Evolutionary conservation across 2,113 vertebrate genomes (phyloP).

Genomic region (Dicentrarchus labrax): DNA sequence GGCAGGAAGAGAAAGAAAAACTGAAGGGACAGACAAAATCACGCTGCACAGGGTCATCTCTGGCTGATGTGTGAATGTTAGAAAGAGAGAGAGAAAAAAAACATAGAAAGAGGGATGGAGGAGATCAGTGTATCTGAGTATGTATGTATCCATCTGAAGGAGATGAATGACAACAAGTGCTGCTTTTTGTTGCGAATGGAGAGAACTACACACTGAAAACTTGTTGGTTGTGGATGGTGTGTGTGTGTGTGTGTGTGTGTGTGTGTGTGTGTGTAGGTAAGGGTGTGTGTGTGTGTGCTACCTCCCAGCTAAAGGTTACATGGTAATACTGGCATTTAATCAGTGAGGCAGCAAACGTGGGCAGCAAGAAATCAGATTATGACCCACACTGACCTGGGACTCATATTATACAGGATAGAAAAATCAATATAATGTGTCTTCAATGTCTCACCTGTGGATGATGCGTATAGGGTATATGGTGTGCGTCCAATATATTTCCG

Average conservation of each 20-base stretch:
- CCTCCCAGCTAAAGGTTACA: constrained; percentile 80
- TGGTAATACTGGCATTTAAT: constrained; percentile 86
- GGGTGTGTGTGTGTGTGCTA: constrained; percentile 12
- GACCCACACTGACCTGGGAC: constrained; percentile 48
- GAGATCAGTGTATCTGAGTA: not conserved
- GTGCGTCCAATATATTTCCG: not conserved
- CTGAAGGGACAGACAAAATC: not conserved
- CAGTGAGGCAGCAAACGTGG: constrained; percentile 71
- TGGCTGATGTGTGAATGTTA: not conserved
- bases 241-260: constrained; percentile 5
- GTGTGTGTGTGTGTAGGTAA: constrained; percentile 22
- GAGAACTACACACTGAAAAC: constrained; percentile 23
- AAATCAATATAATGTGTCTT: constrained; percentile 27
- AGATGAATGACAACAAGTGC: constrained; percentile 32
- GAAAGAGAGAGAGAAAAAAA: not conserved
- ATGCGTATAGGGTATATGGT: not conserved
- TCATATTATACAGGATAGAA: constrained; percentile 36
- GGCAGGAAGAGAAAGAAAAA: not conserved
- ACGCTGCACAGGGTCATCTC: not conserved
- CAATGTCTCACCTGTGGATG: constrained; percentile 22
- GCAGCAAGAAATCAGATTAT: constrained; percentile 71
- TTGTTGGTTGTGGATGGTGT: constrained; percentile 1
- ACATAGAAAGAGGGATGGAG: not conserved
- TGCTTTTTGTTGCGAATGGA: constrained; percentile 34
- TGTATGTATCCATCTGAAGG: constrained; percentile 1